Conservation (phyloP, 1,140 invertebrate species). For the Pectinophora gossypiella region DNA sequence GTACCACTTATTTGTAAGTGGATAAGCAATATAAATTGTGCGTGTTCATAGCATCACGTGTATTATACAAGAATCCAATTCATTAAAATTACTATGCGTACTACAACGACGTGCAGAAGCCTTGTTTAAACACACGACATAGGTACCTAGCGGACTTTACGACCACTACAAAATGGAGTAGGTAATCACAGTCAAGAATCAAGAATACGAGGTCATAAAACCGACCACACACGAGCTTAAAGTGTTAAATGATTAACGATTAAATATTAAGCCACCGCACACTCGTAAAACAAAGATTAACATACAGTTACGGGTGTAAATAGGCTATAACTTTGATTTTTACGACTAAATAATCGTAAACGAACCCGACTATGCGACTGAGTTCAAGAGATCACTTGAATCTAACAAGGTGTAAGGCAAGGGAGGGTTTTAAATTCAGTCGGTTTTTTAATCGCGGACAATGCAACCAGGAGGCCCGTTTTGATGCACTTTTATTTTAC, state of each 20-base stretch:
- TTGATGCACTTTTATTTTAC: conserved; percentile 74
- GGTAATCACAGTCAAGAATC: neutral
- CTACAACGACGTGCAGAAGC: no score
- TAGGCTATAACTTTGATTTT: conserved; percentile 75
- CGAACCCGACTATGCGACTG: conserved; percentile 48
- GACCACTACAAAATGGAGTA: neutral
- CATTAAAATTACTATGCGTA: no score
- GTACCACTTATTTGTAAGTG: no score
- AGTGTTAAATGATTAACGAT: conserved; percentile 68
- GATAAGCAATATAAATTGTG: no score
- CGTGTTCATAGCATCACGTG: no score
- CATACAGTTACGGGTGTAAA: conserved; percentile 72
- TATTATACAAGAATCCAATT: no score
- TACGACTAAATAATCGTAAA: conserved; percentile 76
- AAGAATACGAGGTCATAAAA: conserved; percentile 27
- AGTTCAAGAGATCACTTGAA: conserved; percentile 30
- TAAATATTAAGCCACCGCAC: conserved; percentile 70
- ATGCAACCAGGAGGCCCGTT: conserved; percentile 63
- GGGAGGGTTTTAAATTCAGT: conserved; percentile 30
- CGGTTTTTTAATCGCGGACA: conserved; percentile 55
- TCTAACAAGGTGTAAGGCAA: conserved; percentile 6
- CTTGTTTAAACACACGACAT: no score
- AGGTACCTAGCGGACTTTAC: neutral
- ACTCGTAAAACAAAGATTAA: conserved; percentile 74
- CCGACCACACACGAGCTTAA: conserved; percentile 40